Evolutionary conservation across 2,797 vertebrate genomes (phyloP).

Genomic region (Acanthis flammea): DNA sequence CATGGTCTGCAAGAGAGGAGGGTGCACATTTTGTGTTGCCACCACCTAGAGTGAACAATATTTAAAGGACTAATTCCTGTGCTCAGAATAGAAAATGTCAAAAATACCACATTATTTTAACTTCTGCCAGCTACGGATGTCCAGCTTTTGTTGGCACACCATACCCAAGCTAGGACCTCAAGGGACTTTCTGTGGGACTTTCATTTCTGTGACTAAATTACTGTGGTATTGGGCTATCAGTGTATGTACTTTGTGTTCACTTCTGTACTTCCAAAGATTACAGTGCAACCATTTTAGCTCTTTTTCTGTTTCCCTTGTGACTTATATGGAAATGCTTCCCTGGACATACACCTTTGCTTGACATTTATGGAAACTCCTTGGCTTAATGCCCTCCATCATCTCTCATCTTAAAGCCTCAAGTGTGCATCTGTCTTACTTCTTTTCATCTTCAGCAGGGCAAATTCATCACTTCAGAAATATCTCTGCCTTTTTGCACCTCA

Average conservation of each 20-base stretch:
- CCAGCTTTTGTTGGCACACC: conserved; percentile 31
- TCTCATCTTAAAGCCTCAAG: not conserved
- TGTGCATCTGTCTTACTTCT: not conserved
- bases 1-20: not conserved
- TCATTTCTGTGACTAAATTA: not conserved
- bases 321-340: not conserved
- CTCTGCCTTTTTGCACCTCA: not conserved
- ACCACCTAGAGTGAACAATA: not conserved
- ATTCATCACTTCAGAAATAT: not conserved
- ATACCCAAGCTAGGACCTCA: not conserved
- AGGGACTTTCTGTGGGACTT: not conserved
- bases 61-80: conserved; percentile 16
- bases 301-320: not conserved
- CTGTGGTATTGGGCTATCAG: not conserved
- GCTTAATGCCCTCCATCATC: not conserved
- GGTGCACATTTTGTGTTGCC: not conserved
- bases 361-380: not conserved
- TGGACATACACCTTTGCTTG: not conserved
- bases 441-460: not conserved
- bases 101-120: conserved; percentile 7
- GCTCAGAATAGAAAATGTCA: conserved; percentile 48
- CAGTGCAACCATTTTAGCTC: not conserved
- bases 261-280: not conserved
- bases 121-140: not conserved
- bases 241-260: not conserved